Conservation (phyloP, 2,113 vertebrate species). For the Haemorhous mexicanus region DNA sequence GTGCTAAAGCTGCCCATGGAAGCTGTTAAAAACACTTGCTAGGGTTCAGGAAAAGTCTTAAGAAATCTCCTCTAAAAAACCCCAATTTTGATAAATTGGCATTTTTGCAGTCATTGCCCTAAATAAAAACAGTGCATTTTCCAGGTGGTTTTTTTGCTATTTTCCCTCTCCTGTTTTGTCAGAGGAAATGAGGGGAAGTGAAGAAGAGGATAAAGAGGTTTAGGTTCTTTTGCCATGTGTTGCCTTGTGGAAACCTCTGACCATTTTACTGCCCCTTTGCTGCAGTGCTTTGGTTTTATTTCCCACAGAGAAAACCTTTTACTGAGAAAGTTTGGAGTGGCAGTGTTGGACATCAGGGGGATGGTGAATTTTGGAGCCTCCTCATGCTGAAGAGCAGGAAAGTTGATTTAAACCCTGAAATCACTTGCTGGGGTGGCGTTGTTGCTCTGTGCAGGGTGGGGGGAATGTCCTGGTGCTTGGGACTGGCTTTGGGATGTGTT, state of each 20-base stretch:
- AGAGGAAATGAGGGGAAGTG: neutral
- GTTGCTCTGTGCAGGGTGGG: neutral
- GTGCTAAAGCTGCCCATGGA: neutral
- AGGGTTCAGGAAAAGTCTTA: neutral
- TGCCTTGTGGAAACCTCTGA: neutral
- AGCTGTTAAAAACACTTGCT: neutral
- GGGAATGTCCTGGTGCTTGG: neutral
- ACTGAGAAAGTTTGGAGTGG: neutral
- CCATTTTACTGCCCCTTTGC: neutral
- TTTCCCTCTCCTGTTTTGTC: neutral
- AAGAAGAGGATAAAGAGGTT: neutral
- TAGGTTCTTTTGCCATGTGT: accelerated
- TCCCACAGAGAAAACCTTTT: neutral
- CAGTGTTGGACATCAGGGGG: neutral
- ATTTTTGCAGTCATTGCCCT: neutral
- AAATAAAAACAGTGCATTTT: neutral
- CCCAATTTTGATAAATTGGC: neutral
- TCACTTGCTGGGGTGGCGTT: accelerated
- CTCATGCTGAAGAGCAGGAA: neutral
- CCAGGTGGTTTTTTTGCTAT: neutral
- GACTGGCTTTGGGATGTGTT: neutral
- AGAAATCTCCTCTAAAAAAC: neutral
- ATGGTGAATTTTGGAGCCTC: neutral
- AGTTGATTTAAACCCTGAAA: neutral
- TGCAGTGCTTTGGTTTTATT: neutral